These are phyloP conservation scores for Oncorhynchus kisutch DNA, from an alignment of 2,113 vertebrate genomes.

Conservation along the genomic window DNA sequence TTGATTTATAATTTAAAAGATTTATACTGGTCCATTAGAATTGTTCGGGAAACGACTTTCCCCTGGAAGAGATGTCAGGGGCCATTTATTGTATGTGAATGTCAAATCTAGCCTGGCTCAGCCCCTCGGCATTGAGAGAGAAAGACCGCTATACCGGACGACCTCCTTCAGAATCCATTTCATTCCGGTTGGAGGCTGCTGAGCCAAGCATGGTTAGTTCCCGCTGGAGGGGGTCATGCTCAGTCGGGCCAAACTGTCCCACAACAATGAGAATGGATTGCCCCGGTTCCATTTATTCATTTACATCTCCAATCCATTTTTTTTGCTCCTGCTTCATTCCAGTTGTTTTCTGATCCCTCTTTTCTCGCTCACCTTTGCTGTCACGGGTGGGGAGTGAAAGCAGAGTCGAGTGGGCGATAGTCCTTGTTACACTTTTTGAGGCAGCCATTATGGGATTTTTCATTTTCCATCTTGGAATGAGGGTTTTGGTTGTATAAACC, in stretches of 20 bases:
- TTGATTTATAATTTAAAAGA: slow-evolving; percentile 98
- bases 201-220: slow-evolving; percentile 49
- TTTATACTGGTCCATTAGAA: slow-evolving; percentile 83
- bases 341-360: slow-evolving; percentile 40
- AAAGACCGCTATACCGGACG: slow-evolving; percentile 53
- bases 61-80: slow-evolving; percentile 72
- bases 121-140: slow-evolving; percentile 67
- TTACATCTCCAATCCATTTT: slow-evolving; percentile 65
- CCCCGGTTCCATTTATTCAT: slow-evolving; percentile 69
- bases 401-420: neutral
- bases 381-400: slow-evolving; percentile 14
- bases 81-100: slow-evolving; percentile 75
- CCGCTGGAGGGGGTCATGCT: slow-evolving; percentile 63
- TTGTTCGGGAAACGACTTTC: slow-evolving; percentile 72
- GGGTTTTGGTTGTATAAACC: neutral
- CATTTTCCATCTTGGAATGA: neutral
- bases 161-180: slow-evolving; percentile 71
- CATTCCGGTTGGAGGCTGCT: slow-evolving; percentile 62
- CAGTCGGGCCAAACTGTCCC: slow-evolving; percentile 62
- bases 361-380: slow-evolving; percentile 40
- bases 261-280: slow-evolving; percentile 69
- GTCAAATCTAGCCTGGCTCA: slow-evolving; percentile 62
- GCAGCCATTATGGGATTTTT: neutral
- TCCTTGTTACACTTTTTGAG: neutral
- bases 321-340: slow-evolving; percentile 27